Evolutionary conservation across 2,113 vertebrate genomes (phyloP).

Genomic region (Serilophus lunatus): DNA sequence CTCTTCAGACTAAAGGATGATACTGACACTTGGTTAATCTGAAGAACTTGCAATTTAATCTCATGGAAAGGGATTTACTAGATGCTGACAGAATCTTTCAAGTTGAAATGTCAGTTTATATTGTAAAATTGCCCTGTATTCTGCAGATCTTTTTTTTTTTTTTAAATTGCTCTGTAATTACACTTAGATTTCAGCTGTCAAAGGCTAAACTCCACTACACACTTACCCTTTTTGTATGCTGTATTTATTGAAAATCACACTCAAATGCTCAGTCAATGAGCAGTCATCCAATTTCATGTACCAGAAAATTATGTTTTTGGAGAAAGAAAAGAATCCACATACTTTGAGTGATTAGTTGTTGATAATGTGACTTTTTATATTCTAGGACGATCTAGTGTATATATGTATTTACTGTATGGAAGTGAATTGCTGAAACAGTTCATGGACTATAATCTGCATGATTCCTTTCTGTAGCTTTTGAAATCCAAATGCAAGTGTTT

Average conservation of each 20-base stretch:
- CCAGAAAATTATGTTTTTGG: background rate
- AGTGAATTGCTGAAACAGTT: background rate
- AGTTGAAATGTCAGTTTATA: background rate
- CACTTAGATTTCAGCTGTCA: background rate
- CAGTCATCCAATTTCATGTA: background rate
- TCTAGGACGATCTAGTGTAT: background rate
- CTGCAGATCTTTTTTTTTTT: background rate
- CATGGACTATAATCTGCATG: background rate
- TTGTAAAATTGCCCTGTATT: background rate
- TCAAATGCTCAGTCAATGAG: background rate
- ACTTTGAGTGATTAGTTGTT: background rate
- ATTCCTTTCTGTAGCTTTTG: background rate
- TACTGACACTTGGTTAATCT: conserved; percentile 6
- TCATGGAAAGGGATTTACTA: background rate
- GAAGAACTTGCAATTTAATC: conserved; percentile 1
- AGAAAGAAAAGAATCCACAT: background rate
- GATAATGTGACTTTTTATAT: background rate
- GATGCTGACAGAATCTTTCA: background rate
- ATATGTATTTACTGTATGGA: background rate
- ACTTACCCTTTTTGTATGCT: background rate
- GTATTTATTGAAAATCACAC: background rate
- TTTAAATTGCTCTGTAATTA: background rate
- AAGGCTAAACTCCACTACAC: background rate
- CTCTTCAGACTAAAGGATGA: background rate
- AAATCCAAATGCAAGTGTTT: background rate